Conservation (phyloP, 2,888 invertebrate genomes). For the Dynastes maya region DNA sequence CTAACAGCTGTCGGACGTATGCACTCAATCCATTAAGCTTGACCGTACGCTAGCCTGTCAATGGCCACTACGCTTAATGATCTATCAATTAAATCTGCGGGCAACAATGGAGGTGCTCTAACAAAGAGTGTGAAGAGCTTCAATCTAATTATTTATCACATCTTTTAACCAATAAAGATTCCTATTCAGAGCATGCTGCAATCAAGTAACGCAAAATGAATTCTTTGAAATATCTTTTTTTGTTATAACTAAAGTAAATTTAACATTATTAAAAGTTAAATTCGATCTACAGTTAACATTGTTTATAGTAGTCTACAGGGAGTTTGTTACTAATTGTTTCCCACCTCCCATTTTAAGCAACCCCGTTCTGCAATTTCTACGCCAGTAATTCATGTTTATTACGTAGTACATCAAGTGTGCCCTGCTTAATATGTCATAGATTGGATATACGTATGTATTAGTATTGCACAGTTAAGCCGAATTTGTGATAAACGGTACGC, state of each 20-base stretch:
- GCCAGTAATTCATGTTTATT: slow-evolving; percentile 31
- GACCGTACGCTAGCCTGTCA: neutral
- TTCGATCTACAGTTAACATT: no score
- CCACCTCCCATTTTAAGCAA: neutral
- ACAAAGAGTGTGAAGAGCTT: no score
- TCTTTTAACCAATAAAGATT: no score
- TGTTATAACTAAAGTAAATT: no score
- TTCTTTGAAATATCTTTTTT: no score
- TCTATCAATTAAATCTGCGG: slow-evolving; percentile 23
- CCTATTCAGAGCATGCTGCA: no score
- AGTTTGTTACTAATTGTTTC: neutral
- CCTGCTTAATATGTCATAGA: slow-evolving; percentile 12
- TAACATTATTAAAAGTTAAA: no score
- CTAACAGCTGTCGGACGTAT: slow-evolving; percentile 42
- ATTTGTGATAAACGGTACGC: neutral
- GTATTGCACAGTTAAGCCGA: slow-evolving; percentile 17
- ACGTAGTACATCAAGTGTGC: slow-evolving; percentile 17
- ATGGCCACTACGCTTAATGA: neutral
- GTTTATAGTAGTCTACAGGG: no score
- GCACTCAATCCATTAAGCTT: slow-evolving; percentile 39
- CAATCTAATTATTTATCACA: no score
- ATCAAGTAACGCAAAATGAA: no score
- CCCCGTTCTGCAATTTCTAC: slow-evolving; percentile 5
- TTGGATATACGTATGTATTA: slow-evolving; percentile 12
- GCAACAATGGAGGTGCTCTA: no score